Base-by-base conservation (phyloP, 2,113 vertebrate genomes). In the Eupsittula cactorum region DNA sequence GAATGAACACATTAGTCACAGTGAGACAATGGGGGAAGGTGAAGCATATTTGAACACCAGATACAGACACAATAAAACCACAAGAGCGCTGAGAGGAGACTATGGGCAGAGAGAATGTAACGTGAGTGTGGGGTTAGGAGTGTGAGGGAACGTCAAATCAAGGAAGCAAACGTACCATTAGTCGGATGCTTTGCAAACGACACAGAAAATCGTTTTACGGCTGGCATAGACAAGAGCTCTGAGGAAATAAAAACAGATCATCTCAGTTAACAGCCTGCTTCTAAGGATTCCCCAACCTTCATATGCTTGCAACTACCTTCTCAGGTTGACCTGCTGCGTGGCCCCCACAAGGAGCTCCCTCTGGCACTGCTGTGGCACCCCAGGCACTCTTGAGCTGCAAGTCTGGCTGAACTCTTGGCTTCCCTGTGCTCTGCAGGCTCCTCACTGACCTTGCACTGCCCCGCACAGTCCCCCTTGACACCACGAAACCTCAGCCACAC, bases 161-260 rank as follows among this genome's bases (percentile, higher is more conserved):
- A 97, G 98, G 98, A 99, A 99, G 99, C 99, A 99, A 99, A 99
- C 99, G 98, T 99, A 99, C 99, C 99, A 99, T 99, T 99, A 99
- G 99, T 99, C 98, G 99, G 99, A 99, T 99, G 98, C 99, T 99
- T 99, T 99, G 99, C 99, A 99, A 99, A 99, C 98, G 99, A 99
- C 99, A 99, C 99, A 99, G 99, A 99, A 99, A 99, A 99, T 99
- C 99, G 98, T 98, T 99, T 99, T 99, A 99, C 99, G 98, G 99
- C 99, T 99, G 99, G 99, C 99, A 99, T 99, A 99, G 99, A 99
- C 98, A 99, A 99, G 99, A 99, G 99, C 98, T 99, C 99, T 99
- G 99, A 99, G 98, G 98, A 99, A 99, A 99, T 98, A 99, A 99
- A 98, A 98, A 98, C 98, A 99, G 98, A 98, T 98, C 98, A 99